phyloP scores from a whole-genome alignment of 2,888 invertebrate species.

The Machimus rusticus region DNA sequence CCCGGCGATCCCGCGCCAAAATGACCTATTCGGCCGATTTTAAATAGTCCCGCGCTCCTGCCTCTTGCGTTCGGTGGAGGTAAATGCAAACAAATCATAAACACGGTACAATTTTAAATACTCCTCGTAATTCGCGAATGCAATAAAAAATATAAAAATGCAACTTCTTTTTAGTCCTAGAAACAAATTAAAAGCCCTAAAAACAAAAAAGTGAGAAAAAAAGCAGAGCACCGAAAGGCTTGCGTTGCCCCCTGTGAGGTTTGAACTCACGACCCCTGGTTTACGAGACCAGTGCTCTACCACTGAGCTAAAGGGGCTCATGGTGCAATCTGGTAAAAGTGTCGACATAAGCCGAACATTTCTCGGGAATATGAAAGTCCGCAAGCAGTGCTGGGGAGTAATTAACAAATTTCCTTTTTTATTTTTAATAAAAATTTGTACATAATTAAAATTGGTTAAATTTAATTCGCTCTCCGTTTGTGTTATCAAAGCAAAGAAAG shows the following conservation, averaged over 20 bases:
- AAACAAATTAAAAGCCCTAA: background rate
- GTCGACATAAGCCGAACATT: background rate
- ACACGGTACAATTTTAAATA: background rate
- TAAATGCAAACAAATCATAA: background rate
- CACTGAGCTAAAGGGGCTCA: constrained; percentile 55
- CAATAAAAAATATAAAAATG: background rate
- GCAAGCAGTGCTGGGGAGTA: background rate
- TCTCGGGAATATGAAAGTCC: background rate
- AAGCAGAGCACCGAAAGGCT: background rate
- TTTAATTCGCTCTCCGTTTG: too few relatives aligned
- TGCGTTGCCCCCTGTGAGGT: constrained; percentile 53
- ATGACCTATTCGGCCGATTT: background rate
- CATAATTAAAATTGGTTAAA: background rate
- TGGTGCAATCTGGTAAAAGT: background rate
- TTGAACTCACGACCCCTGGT: constrained; percentile 56
- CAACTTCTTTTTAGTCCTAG: background rate
- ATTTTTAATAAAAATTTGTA: background rate
- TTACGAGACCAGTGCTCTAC: constrained; percentile 56
- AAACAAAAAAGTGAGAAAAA: background rate
- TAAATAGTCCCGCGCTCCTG: background rate
- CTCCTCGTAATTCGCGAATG: background rate
- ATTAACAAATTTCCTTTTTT: background rate
- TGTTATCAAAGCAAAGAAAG: background rate
- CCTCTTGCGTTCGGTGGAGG: too few relatives aligned
- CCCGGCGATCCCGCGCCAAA: background rate